Percentiles rank a stretch among this genome's conserved stretches.
phyloP scores from a whole-genome alignment of 2,888 invertebrate genomes.

The Dynastes grantii region DNA sequence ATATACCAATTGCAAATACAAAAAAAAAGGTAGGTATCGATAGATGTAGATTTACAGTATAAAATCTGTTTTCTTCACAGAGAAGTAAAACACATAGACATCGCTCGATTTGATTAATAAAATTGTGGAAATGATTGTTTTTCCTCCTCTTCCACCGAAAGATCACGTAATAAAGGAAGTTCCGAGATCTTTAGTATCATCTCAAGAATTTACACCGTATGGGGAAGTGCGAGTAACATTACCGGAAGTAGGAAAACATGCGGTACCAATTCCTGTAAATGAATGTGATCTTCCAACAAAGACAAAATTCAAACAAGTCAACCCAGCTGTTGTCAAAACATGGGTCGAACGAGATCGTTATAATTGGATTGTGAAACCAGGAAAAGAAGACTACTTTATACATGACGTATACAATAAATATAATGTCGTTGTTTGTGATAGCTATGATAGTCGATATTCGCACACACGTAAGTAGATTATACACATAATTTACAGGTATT shows the following conservation, averaged over 20 bases:
- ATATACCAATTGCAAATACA: no score
- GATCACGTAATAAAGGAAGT: constrained; percentile 65
- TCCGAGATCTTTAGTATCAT: constrained; percentile 62
- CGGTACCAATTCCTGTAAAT: constrained; percentile 70
- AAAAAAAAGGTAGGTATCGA: no score
- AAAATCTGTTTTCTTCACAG: no score
- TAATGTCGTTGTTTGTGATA: constrained; percentile 60
- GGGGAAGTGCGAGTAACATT: constrained; percentile 72
- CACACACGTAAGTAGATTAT: constrained; percentile 61
- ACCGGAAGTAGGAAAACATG: constrained; percentile 69
- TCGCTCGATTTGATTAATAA: background rate
- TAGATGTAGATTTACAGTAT: no score
- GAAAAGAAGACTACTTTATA: constrained; percentile 72
- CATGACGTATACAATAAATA: constrained; percentile 72
- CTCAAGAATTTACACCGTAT: constrained; percentile 70
- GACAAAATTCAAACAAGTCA: constrained; percentile 60
- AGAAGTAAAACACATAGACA: no score
- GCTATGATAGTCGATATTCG: constrained; percentile 63
- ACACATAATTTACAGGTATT: no score
- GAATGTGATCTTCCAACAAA: constrained; percentile 70
- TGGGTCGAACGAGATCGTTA: constrained; percentile 72
- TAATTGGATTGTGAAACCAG: constrained; percentile 75
- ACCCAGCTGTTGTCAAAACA: constrained; percentile 66
- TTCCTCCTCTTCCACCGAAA: constrained; percentile 66
- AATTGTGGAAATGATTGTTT: constrained; percentile 62